These are phyloP conservation scores for Phymatocera aterrima DNA, from an alignment of 2,888 invertebrate species.

Conservation along the genomic window DNA sequence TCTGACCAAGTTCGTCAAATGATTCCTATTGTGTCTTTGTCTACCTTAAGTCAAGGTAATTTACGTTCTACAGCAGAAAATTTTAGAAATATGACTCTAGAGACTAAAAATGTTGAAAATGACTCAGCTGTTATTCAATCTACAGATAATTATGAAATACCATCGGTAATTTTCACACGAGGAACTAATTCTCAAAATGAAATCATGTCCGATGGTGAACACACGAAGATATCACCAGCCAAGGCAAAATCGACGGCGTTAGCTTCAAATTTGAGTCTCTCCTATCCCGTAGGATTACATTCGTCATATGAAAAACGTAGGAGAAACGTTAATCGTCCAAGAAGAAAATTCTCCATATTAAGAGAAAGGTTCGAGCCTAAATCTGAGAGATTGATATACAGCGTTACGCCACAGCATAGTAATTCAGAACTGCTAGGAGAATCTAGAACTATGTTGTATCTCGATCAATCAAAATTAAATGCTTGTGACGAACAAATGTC, in stretches of 20 bases:
- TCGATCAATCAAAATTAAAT: conserved; percentile 31
- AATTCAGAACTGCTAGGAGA: neutral
- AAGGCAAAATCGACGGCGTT: conserved; percentile 6
- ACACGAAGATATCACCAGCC: conserved; percentile 60
- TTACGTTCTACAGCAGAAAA: conserved; percentile 1
- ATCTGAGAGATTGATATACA: conserved; percentile 64
- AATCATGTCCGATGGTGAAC: conserved; percentile 67
- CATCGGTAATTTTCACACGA: conserved; percentile 9
- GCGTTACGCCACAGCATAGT: conserved; percentile 52
- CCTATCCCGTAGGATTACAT: conserved; percentile 24
- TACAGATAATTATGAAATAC: conserved; percentile 8
- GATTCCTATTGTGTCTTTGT: conserved; percentile 9
- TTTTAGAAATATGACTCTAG: conserved; percentile 11
- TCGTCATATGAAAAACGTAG: conserved; percentile 52
- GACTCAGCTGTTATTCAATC: conserved; percentile 20
- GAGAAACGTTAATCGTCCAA: conserved; percentile 73
- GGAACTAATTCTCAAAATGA: conserved; percentile 76
- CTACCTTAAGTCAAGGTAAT: conserved; percentile 12
- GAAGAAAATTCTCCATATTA: conserved; percentile 79
- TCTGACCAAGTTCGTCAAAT: conserved; percentile 51
- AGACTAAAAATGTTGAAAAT: neutral
- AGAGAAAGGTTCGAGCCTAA: conserved; percentile 79
- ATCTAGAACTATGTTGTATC: conserved; percentile 22
- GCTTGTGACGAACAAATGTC: conserved; percentile 52
- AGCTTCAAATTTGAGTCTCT: conserved; percentile 31